Percentiles rank a stretch among this genome's conserved stretches.
phyloP scores from a whole-genome alignment of 2,797 vertebrate species.

The Alca torda region DNA sequence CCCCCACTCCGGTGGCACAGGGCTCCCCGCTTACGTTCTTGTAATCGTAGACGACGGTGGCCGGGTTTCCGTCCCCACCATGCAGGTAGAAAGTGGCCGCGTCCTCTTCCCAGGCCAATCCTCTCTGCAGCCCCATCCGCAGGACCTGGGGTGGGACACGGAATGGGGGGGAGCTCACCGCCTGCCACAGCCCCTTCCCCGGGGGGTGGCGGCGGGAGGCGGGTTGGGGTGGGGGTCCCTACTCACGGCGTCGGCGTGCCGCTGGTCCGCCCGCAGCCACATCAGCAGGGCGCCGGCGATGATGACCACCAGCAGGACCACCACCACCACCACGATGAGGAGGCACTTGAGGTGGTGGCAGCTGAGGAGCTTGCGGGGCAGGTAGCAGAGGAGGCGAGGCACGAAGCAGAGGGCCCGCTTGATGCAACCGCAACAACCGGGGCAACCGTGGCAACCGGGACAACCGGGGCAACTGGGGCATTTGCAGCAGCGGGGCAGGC shows the following conservation, averaged over 20 bases:
- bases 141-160: conserved; percentile 52
- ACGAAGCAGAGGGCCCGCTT: too few relatives aligned
- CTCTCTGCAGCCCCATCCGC: conserved; percentile 1
- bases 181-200: neutral
- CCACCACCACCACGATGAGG: neutral
- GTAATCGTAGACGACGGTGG: conserved; percentile 72
- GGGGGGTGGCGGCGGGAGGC: accelerated
- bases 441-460: neutral
- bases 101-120: neutral
- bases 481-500: conserved; percentile 10
- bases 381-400: neutral
- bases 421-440: neutral
- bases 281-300: neutral
- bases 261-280: neutral
- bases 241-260: neutral
- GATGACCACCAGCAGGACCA: conserved; percentile 23
- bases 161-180: accelerated
- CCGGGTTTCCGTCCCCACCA: neutral
- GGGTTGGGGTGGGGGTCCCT: neutral
- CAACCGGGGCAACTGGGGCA: neutral
- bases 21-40: conserved; percentile 57
- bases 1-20: accelerated
- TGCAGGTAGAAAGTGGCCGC: conserved; percentile 71
- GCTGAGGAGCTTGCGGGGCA: conserved; percentile 52
- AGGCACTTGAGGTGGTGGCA: conserved; percentile 26